These are phyloP conservation scores for Huso huso DNA, from an alignment of 2,797 vertebrate genomes.

Conservation along the genomic window DNA sequence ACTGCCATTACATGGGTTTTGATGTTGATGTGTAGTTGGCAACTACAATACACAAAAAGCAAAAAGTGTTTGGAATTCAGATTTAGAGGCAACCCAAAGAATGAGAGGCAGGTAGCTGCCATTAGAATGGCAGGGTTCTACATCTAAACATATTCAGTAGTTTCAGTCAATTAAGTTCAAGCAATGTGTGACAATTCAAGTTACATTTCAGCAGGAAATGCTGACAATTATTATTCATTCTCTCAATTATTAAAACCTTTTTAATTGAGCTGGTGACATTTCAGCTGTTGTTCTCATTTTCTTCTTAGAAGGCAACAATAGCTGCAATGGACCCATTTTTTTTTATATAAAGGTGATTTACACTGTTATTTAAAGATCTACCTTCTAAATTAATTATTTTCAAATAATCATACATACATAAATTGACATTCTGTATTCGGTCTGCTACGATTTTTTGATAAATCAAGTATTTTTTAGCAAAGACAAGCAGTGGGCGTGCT, in stretches of 20 bases:
- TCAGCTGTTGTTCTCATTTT: not conserved
- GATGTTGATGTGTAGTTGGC: constrained; percentile 1
- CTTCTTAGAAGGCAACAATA: not conserved
- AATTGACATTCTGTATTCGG: too few species aligned
- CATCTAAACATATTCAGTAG: not conserved
- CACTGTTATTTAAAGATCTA: too few species aligned
- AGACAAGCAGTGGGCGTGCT: too few species aligned
- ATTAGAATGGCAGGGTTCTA: not conserved
- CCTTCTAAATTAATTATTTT: too few species aligned
- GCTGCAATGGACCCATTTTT: too few species aligned
- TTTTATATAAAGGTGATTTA: too few species aligned
- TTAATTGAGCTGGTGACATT: not conserved
- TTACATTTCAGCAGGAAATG: not conserved
- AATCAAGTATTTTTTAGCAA: too few species aligned
- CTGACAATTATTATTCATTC: not conserved
- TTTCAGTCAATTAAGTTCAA: not conserved
- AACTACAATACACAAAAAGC: constrained; percentile 8
- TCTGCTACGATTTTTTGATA: too few species aligned
- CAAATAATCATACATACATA: too few species aligned
- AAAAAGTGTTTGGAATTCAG: not conserved
- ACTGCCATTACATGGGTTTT: not conserved
- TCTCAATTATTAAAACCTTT: not conserved
- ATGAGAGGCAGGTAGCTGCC: not conserved
- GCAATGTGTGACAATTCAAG: not conserved
- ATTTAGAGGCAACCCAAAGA: not conserved